These are phyloP conservation scores for Borostomias antarcticus DNA, from an alignment of 2,797 vertebrate species.

Conservation along the genomic window DNA sequence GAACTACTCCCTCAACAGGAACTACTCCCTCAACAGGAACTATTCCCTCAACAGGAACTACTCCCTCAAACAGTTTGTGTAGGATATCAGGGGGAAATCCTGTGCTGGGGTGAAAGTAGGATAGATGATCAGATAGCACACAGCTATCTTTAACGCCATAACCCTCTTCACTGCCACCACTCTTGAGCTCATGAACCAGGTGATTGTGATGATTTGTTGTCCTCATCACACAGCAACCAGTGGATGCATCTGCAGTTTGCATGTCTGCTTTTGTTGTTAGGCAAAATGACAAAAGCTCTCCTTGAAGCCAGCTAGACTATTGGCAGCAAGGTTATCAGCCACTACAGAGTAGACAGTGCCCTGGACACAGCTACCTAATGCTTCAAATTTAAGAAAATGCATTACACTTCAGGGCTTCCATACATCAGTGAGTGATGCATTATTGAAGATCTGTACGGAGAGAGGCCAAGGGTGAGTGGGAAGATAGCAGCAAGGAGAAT, in stretches of 20 bases:
- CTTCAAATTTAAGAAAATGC: too few species aligned
- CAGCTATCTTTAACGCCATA: conserved; percentile 30
- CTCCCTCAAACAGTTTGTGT: conserved; percentile 39
- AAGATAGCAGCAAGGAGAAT: too few species aligned
- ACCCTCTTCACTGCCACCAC: neutral
- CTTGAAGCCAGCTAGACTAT: conserved; percentile 39
- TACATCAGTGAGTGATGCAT: too few species aligned
- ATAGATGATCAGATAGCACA: conserved; percentile 36
- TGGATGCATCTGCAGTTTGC: conserved; percentile 14
- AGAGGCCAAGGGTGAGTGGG: too few species aligned
- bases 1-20: too few species aligned
- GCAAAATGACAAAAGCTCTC: conserved; percentile 41
- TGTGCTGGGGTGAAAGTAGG: conserved; percentile 35
- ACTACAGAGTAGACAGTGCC: conserved; percentile 39
- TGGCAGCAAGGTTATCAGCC: conserved; percentile 41
- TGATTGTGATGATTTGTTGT: conserved; percentile 14
- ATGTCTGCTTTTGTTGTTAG: conserved; percentile 25
- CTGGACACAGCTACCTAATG: conserved; percentile 27
- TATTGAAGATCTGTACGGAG: too few species aligned
- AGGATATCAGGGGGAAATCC: conserved; percentile 31
- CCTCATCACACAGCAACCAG: conserved; percentile 3
- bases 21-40: too few species aligned
- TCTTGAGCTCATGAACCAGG: conserved; percentile 7
- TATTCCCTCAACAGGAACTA: conserved; percentile 43
- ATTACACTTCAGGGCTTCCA: too few species aligned